Conservation (phyloP, 2,888 invertebrate genomes). For the Cosmia pyralina region DNA sequence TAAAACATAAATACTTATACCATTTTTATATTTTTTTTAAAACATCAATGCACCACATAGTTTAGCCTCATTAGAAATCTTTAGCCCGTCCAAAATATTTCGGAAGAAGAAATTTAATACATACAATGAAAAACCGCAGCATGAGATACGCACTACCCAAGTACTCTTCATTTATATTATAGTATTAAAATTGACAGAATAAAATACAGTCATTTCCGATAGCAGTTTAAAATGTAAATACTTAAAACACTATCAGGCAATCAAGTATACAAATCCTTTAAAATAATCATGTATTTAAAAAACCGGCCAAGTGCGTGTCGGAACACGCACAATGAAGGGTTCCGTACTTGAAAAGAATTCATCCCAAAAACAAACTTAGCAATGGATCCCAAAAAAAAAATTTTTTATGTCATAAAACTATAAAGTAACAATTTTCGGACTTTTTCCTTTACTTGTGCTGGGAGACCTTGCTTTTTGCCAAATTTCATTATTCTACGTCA, state of each 20-base stretch:
- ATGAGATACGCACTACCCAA: conserved; percentile 34
- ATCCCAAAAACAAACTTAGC: no score
- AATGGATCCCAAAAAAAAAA: no score
- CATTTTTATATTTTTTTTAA: conserved; percentile 67
- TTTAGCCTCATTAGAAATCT: conserved; percentile 72
- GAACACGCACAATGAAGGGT: no score
- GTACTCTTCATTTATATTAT: conserved; percentile 27
- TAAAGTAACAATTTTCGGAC: no score
- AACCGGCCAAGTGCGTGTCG: no score
- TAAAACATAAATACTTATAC: conserved; percentile 61
- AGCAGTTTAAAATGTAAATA: conserved; percentile 28
- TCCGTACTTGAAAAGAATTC: no score
- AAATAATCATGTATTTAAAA: neutral
- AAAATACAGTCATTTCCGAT: conserved; percentile 43
- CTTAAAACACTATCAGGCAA: conserved; percentile 3
- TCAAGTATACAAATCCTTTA: conserved; percentile 14
- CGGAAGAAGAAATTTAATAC: conserved; percentile 43
- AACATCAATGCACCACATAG: conserved; percentile 74
- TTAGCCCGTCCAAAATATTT: conserved; percentile 60
- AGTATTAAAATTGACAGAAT: conserved; percentile 58
- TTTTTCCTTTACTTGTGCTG: no score
- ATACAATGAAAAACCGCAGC: conserved; percentile 38
- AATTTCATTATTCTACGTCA: no score
- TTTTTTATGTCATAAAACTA: no score
- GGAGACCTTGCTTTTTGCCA: no score